Base-by-base conservation (phyloP, 2,888 invertebrate genomes). In the Lithophane socia region DNA sequence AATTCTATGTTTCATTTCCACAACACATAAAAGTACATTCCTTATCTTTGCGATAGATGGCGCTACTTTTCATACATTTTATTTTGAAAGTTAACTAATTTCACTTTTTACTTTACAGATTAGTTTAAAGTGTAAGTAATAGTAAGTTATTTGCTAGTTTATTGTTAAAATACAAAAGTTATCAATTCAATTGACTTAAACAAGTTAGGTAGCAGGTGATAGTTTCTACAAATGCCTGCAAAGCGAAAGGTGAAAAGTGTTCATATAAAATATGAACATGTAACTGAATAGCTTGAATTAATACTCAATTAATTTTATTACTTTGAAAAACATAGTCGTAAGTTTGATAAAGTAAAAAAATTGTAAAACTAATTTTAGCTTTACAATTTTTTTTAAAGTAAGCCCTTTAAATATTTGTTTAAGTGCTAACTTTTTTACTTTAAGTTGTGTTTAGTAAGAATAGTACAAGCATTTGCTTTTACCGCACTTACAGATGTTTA, bases 241-340 rank as follows among this genome's bases (percentile, higher is more conserved):
- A 13, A 68, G 78, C 86, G 86, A 83, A 84, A 84, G 84, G 86
- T 83, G 83, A 86, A 84, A 84, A 67, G 60, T 70, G 63, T 70
- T 65, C 58, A 29, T 60, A 75, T 68, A 69, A 82, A 72, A 66
- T 66, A 77, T 68, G 37, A 21, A 52, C 66, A 18, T 69, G 72
- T 71, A 72, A 69, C 68, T 37, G 60, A 82, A 82, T 85, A 66
- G 68, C 77, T 76, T 66, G 86, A 72, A 86, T 83, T 78, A 83
- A 83, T 86, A 65, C 60, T 8, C 78, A 71, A 72, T 86, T 77
- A 74, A 72, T 86, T 83, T 74, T 68, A 74, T 61, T 74, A 64
- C 56, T 67, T 66, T 56, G 69, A 65, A 58, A 52, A 84, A 84
- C 42, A 64, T 10, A 63, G 29, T 74, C 63, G 81, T 74, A 52